Conservation (phyloP, 2,888 invertebrate genomes). For the Odiellus spinosus region DNA sequence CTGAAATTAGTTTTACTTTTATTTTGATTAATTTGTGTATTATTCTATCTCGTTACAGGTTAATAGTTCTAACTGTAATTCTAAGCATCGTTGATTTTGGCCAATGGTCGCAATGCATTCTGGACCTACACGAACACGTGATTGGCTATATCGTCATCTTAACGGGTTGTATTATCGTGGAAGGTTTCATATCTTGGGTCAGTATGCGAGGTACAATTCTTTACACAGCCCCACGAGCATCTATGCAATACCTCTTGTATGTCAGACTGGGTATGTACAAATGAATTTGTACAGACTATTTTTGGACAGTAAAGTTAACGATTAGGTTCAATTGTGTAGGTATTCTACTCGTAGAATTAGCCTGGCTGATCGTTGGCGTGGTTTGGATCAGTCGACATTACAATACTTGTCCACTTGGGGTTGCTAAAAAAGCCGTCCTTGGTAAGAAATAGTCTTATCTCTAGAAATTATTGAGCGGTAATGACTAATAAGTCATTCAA, state of each 20-base stretch:
- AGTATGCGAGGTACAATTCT: slow-evolving; percentile 64
- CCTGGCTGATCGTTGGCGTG: slow-evolving; percentile 54
- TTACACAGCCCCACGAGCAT: slow-evolving; percentile 46
- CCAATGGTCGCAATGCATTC: slow-evolving; percentile 26
- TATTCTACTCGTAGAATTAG: slow-evolving; percentile 53
- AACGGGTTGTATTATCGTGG: slow-evolving; percentile 39
- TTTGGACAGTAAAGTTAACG: too few relatives aligned
- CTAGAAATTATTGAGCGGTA: neutral
- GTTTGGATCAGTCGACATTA: slow-evolving; percentile 54
- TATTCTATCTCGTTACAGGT: slow-evolving; percentile 41
- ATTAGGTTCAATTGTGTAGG: slow-evolving; percentile 38
- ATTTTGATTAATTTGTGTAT: too few relatives aligned
- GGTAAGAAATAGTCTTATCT: slow-evolving; percentile 35
- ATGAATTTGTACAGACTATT: neutral
- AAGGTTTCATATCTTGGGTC: slow-evolving; percentile 52
- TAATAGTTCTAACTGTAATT: slow-evolving; percentile 41
- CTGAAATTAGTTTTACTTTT: too few relatives aligned
- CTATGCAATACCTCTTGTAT: slow-evolving; percentile 65
- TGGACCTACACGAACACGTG: slow-evolving; percentile 35
- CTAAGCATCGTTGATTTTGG: slow-evolving; percentile 43
- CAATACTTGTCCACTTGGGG: slow-evolving; percentile 45
- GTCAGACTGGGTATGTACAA: slow-evolving; percentile 47
- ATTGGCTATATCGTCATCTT: slow-evolving; percentile 45
- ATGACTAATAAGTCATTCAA: neutral
- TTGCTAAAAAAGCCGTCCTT: slow-evolving; percentile 52